Evolutionary conservation across 1,140 invertebrate genomes (phyloP).

Genomic region (Diachasma alloeum): DNA sequence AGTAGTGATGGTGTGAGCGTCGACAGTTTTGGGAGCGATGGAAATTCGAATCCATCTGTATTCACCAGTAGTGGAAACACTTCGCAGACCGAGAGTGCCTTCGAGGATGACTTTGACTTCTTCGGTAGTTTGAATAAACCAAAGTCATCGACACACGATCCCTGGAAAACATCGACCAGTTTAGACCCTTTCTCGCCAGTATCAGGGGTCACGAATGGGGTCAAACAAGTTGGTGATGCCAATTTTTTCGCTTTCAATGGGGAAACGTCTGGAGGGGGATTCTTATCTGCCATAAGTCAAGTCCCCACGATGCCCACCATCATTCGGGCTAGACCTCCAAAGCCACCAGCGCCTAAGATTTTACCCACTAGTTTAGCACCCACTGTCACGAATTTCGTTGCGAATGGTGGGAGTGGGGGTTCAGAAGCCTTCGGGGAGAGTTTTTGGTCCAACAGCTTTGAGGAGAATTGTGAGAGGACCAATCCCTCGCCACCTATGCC

Average conservation of each 20-base stretch:
- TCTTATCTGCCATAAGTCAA: constrained; percentile 13
- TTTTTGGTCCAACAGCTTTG: constrained; percentile 41
- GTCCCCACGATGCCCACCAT: constrained; percentile 70
- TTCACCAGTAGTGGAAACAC: constrained; percentile 71
- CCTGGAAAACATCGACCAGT: constrained; percentile 50
- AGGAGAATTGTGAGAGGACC: constrained; percentile 11
- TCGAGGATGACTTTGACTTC: constrained; percentile 79
- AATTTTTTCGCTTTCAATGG: constrained; percentile 53
- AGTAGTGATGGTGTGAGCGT: constrained; percentile 78
- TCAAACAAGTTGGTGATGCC: constrained; percentile 47
- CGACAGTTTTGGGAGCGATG: constrained; percentile 78
- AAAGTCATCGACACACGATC: constrained; percentile 45
- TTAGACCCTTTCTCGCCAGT: constrained; percentile 54
- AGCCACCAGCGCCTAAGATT: constrained; percentile 42
- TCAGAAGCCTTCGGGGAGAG: background rate
- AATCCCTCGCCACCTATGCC: constrained; percentile 79
- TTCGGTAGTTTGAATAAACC: constrained; percentile 52
- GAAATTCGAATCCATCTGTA: constrained; percentile 69
- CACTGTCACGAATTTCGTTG: constrained; percentile 30
- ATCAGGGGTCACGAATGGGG: constrained; percentile 26
- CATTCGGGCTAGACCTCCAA: constrained; percentile 66
- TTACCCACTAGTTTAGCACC: constrained; percentile 34
- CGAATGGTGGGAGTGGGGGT: background rate
- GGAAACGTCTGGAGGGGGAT: constrained; percentile 30
- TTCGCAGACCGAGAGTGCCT: constrained; percentile 78